Evolutionary conservation across 2,888 invertebrate genomes (phyloP).

Genomic region (Syrista parreyssii): DNA sequence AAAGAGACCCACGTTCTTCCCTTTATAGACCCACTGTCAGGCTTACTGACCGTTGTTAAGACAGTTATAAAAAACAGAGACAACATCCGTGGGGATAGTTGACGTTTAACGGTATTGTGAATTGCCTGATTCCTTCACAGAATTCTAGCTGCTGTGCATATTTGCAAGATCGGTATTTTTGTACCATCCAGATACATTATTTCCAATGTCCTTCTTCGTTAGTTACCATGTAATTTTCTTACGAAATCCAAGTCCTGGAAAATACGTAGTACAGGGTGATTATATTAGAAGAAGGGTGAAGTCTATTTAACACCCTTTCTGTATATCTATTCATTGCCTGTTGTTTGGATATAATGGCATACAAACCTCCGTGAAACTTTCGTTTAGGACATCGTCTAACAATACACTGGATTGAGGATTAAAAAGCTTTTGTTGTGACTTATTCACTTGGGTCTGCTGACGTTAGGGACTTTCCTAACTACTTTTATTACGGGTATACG

Average conservation of each 20-base stretch:
- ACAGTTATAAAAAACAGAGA: not conserved
- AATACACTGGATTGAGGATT: not conserved
- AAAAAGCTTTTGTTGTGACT: not conserved
- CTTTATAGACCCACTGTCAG: slow-evolving; percentile 14
- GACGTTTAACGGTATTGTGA: slow-evolving; percentile 31
- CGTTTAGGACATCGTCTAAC: not conserved
- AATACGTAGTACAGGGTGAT: not conserved
- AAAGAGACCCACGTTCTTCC: not conserved
- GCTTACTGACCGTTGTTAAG: slow-evolving; percentile 22
- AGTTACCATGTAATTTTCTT: not conserved
- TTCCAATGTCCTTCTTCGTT: not conserved
- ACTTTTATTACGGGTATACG: not conserved
- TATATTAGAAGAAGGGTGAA: not conserved
- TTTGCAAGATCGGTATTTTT: not conserved
- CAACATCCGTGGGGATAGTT: slow-evolving; percentile 25
- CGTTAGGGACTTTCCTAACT: not conserved
- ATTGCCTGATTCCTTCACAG: not conserved
- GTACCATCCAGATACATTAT: not conserved
- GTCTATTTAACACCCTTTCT: not conserved
- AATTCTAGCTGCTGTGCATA: not conserved
- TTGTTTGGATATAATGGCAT: not conserved
- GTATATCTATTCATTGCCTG: not conserved
- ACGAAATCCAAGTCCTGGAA: not conserved
- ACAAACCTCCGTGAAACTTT: not conserved
- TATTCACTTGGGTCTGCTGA: not conserved